Percentiles rank a stretch among this genome's conserved stretches.
Evolutionary conservation across 2,888 invertebrate species (phyloP).

Genomic region (Venustoraphidia nigricollis): DNA sequence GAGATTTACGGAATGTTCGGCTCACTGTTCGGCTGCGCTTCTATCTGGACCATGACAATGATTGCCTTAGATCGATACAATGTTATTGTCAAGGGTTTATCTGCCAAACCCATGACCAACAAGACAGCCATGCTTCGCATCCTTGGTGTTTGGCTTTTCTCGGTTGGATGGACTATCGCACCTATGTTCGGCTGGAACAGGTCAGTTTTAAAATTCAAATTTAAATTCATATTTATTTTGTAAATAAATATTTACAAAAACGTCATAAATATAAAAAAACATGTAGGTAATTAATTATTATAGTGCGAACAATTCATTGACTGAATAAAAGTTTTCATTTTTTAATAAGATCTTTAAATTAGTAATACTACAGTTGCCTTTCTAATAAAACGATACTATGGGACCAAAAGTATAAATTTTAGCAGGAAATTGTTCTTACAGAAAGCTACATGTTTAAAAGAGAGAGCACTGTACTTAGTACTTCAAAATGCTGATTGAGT

Average conservation of each 20-base stretch:
- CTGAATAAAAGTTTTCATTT: no score
- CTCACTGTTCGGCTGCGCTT: slow-evolving; percentile 76
- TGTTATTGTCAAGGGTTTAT: slow-evolving; percentile 82
- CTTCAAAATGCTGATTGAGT: no score
- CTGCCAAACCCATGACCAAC: slow-evolving; percentile 71
- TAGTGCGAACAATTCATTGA: no score
- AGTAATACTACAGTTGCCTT: not conserved
- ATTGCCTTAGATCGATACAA: slow-evolving; percentile 88
- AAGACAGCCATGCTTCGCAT: slow-evolving; percentile 67
- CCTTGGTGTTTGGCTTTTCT: slow-evolving; percentile 62
- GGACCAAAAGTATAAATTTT: no score
- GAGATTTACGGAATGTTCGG: slow-evolving; percentile 77
- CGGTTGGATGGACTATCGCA: slow-evolving; percentile 63
- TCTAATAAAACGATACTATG: not conserved
- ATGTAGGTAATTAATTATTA: no score
- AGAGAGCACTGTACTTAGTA: no score
- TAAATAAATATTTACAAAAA: no score
- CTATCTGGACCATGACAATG: slow-evolving; percentile 88
- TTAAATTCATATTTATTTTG: no score
- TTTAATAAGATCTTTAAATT: not conserved
- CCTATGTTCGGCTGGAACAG: slow-evolving; percentile 81
- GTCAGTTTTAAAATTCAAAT: slow-evolving; percentile 26
- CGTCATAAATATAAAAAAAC: no score
- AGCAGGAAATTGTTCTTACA: no score
- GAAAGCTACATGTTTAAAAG: no score